Evolutionary conservation across 1,140 invertebrate species (phyloP).

Genomic region (Cheumatopsyche charites): DNA sequence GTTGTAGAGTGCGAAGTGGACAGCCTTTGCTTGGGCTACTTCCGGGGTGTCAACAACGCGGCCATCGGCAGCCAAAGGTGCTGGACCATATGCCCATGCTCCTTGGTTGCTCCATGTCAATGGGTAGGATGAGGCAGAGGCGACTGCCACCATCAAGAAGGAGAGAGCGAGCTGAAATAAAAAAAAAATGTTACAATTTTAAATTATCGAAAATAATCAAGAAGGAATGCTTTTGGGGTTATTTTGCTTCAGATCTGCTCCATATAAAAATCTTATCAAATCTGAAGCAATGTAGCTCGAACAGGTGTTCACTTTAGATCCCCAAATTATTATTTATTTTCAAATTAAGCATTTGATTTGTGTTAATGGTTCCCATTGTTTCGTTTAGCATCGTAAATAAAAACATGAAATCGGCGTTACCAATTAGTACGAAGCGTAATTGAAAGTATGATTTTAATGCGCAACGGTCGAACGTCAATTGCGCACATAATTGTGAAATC

Average conservation of each 20-base stretch:
- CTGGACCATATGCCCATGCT: constrained; percentile 48
- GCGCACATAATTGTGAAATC: no score
- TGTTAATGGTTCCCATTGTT: not conserved
- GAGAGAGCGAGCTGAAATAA: constrained; percentile 16
- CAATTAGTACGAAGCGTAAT: not conserved
- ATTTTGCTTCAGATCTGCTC: no score
- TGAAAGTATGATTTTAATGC: not conserved
- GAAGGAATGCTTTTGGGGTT: no score
- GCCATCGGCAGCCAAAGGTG: constrained; percentile 42
- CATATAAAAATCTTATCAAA: no score
- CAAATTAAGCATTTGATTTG: no score
- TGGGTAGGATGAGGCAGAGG: constrained; percentile 13
- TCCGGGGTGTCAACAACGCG: constrained; percentile 58
- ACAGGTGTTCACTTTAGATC: no score
- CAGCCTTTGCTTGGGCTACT: constrained; percentile 47
- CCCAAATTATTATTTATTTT: no score
- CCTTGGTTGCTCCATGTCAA: constrained; percentile 11
- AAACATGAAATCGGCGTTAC: not conserved
- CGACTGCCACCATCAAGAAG: constrained; percentile 14
- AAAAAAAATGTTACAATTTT: no score
- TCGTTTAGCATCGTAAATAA: no score
- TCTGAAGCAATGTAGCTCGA: no score
- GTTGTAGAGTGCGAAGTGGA: constrained; percentile 15
- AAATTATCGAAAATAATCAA: no score
- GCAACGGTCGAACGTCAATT: no score